Base-by-base conservation (phyloP, 2,888 invertebrate species). In the Eremobia ochroleuca region DNA sequence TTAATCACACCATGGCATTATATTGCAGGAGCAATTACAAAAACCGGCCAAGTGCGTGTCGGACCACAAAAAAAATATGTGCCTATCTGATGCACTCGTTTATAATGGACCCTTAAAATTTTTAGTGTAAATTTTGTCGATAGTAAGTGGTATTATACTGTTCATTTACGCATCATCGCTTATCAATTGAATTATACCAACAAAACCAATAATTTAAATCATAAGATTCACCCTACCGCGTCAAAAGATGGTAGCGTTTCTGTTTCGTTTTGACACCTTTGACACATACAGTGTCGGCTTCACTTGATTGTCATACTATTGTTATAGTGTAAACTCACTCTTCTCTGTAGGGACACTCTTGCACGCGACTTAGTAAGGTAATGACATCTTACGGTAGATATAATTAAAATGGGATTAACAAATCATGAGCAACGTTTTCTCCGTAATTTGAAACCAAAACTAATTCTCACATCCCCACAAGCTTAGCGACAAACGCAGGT, bases 401-500 rank as follows among this genome's bases (percentile, higher is more conserved):
- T 0, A 3, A 18, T 59, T 59, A 15, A 15, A 31, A 37, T 8
- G 73, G 15, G 13, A 31, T 82, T 77, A 55, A 76, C 43, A 76
- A 75, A 76, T 76, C 34, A 59, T 66, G 37, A 28, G 15, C 18
- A 40, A n/a, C 0, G 18, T 73, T 61, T 68, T 52, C 52, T 21
- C 58, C 40, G 11, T 18, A 52, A 31, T 34, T 15, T 21, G 2
- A 52, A 43, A n/a, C 13, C 21, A 62, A 69, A 77, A 64, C 62
- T 58, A 68, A 74, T 80, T 81, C 46, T 46, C 25, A 28, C 18
- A 34, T 64, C 68, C 55, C 58, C 67, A 65, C 52, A 80, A 73
- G 64, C 21, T 62, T 69, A 52, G 34, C 69, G 72, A 82, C 74
- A 82, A 90, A 82, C 87, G 89, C 88, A 87, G 89, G 84, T 85